Evolutionary conservation across 2,888 invertebrate genomes (phyloP), one percentile per base, ranked within the genome.

Genomic region (Caradrina clavipalpis): DNA sequence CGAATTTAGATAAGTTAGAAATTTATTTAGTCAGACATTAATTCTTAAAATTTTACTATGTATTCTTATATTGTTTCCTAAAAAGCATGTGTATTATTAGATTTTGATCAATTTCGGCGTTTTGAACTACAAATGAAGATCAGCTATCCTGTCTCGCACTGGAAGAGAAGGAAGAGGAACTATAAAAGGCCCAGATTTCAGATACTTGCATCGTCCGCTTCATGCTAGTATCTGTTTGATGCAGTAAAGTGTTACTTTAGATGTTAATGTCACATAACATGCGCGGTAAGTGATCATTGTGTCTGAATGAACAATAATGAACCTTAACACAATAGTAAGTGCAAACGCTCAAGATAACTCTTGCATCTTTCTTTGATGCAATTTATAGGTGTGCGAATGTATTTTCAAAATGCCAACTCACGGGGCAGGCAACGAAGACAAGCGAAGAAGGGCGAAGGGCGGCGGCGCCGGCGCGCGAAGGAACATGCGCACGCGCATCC

Each of bases 401-500:
- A 64, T 76, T 63, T 77, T 55, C n/a, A n/a, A 63, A 81, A 67
- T 65, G 54, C 39, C 63, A 45, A 50, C 42, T n/a, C 39, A 39
- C 39, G 39, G 59, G 35, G 19, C 19, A 26, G 26, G 56, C 8
- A n/a, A 22, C 56, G 1, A 47, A 51, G 35, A 49, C 21, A 60
- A 15, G 63, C 47, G n/a, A 50, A 47, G 7, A 47, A 31, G 68
- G 64, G 58, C 59, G 51, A 64, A 60, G 76, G 56, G 60, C 26
- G 51, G 22, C 31, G 60, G 67, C 55, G 67, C 64, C 31, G 60
- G 67, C 51, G 64, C 61, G 61, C 77, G 67, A 65, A 59, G 67
- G 50, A 42, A 69, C 42, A 58, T 15, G 49, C 49, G 73, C 65
- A 66, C 63, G 73, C 69, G 73, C 76, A 83, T 10, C 57, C 61